Evolutionary conservation across 1,140 invertebrate genomes (phyloP).

Genomic region (Harpegnathos saltator): DNA sequence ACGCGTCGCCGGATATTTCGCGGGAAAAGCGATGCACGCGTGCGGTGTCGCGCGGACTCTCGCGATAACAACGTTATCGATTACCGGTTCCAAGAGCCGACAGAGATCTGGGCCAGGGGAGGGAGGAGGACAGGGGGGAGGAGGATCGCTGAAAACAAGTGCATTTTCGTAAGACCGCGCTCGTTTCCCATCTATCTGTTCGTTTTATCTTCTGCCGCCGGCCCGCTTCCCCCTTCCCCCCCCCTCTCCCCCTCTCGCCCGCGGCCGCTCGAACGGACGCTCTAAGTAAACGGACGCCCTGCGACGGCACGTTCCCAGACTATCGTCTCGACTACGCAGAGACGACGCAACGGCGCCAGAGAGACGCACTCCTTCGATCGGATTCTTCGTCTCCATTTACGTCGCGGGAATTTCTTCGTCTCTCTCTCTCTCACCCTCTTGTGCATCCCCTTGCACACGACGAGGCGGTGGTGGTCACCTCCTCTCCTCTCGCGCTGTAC

Average conservation of each 20-base stretch:
- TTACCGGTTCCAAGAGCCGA: conserved; percentile 21
- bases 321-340: conserved; percentile 69
- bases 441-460: conserved; percentile 32
- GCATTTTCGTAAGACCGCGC: conserved; percentile 62
- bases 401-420: conserved; percentile 68
- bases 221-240: too few relatives aligned
- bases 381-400: conserved; percentile 74
- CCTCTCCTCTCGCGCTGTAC: conserved; percentile 1
- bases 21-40: conserved; percentile 10
- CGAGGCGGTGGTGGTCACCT: too few relatives aligned
- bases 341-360: conserved; percentile 73
- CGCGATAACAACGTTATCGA: conserved; percentile 44
- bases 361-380: conserved; percentile 74
- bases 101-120: too few relatives aligned
- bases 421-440: too few relatives aligned
- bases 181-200: conserved; percentile 48
- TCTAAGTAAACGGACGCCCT: conserved; percentile 69
- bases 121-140: too few relatives aligned
- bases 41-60: conserved; percentile 1
- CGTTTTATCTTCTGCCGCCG: conserved; percentile 55
- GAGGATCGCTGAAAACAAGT: conserved; percentile 56
- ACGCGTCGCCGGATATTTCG: conserved; percentile 38
- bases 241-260: conserved; percentile 10
- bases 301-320: conserved; percentile 70
- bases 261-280: conserved; percentile 6